These are phyloP conservation scores for Catocala fraxini DNA, from an alignment of 2,888 invertebrate species.

Conservation along the genomic window DNA sequence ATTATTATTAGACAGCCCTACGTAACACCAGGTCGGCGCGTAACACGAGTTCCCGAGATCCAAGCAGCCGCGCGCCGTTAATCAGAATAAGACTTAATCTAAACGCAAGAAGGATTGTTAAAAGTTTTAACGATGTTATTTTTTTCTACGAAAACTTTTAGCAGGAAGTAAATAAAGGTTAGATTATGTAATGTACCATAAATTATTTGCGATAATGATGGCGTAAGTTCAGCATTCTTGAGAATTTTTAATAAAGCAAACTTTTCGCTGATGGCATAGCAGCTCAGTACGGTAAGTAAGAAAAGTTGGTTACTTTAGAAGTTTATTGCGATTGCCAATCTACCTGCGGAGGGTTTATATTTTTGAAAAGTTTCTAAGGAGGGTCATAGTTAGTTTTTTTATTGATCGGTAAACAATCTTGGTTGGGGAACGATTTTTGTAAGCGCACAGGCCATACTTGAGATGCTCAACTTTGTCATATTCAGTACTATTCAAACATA, in stretches of 20 bases:
- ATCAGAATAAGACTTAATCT: slow-evolving; percentile 44
- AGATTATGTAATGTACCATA: slow-evolving; percentile 37
- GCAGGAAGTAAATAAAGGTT: slow-evolving; percentile 19
- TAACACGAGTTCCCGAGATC: slow-evolving; percentile 37
- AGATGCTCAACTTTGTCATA: too few relatives aligned
- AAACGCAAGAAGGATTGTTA: slow-evolving; percentile 46
- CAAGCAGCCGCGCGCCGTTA: slow-evolving; percentile 37
- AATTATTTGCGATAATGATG: slow-evolving; percentile 40
- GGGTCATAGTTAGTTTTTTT: background rate
- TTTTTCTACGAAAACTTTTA: slow-evolving; percentile 19
- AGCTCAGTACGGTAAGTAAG: background rate
- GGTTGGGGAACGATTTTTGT: background rate
- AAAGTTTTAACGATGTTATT: slow-evolving; percentile 50
- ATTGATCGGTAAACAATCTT: background rate
- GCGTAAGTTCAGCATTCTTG: slow-evolving; percentile 7
- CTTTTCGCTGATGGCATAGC: slow-evolving; percentile 3
- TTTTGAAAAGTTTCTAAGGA: background rate
- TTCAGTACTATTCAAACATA: too few relatives aligned
- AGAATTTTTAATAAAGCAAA: slow-evolving; percentile 18
- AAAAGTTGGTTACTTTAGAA: slow-evolving; percentile 5
- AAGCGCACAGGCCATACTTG: too few relatives aligned
- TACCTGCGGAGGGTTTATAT: background rate
- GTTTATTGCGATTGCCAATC: slow-evolving; percentile 7
- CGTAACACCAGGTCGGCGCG: slow-evolving; percentile 4
- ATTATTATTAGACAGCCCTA: background rate